Evolutionary conservation across 2,888 invertebrate species (phyloP).

Genomic region (Marronus borbonicus): DNA sequence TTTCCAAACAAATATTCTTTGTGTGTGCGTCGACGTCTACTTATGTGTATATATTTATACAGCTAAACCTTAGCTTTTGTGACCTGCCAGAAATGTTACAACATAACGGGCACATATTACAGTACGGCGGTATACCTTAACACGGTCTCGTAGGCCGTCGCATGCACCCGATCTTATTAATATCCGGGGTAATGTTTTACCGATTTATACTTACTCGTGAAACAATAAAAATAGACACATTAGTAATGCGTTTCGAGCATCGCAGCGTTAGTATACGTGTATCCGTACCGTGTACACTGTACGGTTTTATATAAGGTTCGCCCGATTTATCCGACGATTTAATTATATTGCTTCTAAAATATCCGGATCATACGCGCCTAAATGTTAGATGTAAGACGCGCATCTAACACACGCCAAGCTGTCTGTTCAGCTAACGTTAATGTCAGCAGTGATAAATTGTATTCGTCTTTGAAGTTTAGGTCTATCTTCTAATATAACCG

Average conservation of each 20-base stretch:
- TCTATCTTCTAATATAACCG: not conserved
- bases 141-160: conserved; percentile 2
- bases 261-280: not conserved
- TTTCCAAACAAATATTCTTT: conserved; percentile 58
- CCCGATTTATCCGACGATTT: conserved; percentile 30
- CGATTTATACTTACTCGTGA: conserved; percentile 36
- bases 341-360: conserved; percentile 42
- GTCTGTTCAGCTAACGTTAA: conserved; percentile 42
- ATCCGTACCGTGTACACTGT: not conserved
- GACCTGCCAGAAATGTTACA: conserved; percentile 49
- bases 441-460: conserved; percentile 45
- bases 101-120: conserved; percentile 28
- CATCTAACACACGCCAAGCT: conserved; percentile 42
- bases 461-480: conserved; percentile 32
- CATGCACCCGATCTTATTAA: conserved; percentile 32
- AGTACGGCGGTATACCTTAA: conserved; percentile 17
- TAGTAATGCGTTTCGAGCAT: conserved; percentile 28
- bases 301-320: conserved; percentile 28
- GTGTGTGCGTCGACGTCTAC: conserved; percentile 53
- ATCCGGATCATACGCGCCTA: conserved; percentile 37
- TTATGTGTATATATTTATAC: conserved; percentile 54
- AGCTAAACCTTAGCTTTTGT: conserved; percentile 52
- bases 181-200: conserved; percentile 23
- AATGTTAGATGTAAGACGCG: conserved; percentile 41
- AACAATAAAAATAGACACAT: conserved; percentile 37